These are phyloP conservation scores for Metallyticus violacea DNA, from an alignment of 2,888 invertebrate genomes.

Conservation along the genomic window DNA sequence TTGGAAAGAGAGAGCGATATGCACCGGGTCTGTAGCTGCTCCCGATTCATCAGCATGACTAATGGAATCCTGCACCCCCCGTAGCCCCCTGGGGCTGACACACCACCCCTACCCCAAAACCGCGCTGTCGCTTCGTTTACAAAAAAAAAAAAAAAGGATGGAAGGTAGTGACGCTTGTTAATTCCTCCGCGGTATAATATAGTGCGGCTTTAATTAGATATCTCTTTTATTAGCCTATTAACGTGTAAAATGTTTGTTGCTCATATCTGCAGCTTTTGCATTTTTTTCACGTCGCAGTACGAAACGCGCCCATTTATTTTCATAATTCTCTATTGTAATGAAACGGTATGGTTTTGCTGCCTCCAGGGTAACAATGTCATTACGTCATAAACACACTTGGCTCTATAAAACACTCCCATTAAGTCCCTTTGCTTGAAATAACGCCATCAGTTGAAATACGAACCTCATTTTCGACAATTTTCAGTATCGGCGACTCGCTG, in stretches of 20 bases:
- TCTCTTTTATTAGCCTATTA: neutral
- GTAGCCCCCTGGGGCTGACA: neutral
- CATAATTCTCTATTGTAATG: neutral
- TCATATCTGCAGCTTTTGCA: neutral
- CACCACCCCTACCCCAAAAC: neutral
- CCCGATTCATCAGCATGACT: constrained; percentile 18
- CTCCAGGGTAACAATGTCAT: neutral
- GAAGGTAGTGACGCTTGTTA: neutral
- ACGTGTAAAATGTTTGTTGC: neutral
- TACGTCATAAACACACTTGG: neutral
- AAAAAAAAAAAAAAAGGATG: too few species aligned
- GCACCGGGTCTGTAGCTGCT: too few species aligned
- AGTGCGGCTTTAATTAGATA: neutral
- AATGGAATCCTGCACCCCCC: neutral
- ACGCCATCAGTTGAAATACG: neutral
- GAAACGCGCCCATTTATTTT: neutral
- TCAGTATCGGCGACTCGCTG: too few species aligned
- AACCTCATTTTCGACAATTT: too few species aligned
- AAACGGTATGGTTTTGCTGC: neutral
- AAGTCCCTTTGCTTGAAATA: neutral
- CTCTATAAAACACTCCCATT: too few species aligned
- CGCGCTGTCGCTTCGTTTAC: neutral
- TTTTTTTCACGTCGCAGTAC: neutral
- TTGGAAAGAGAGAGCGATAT: neutral
- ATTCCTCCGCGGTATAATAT: neutral